Evolutionary conservation across 2,113 vertebrate species (phyloP).

Genomic region (Prionailurus viverrinus): DNA sequence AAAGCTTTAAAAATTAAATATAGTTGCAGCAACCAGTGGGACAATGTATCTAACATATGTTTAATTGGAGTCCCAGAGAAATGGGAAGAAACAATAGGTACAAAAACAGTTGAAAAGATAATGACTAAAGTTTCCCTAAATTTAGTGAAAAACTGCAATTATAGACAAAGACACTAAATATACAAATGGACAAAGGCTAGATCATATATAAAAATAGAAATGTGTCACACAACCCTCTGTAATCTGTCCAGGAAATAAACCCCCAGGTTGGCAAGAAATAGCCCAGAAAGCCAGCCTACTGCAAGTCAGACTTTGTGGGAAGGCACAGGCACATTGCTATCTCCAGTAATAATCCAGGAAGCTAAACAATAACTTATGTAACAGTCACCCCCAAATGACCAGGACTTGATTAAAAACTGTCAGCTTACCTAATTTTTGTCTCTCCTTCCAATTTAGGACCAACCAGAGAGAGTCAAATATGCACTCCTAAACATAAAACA

Average conservation of each 20-base stretch:
- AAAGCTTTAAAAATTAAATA: neutral
- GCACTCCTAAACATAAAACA: neutral
- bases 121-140: neutral
- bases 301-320: neutral
- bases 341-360: neutral
- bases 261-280: neutral
- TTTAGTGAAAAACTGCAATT: neutral
- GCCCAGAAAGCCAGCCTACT: neutral
- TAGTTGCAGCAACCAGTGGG: neutral
- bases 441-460: neutral
- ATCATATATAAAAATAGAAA: neutral
- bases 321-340: neutral
- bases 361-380: neutral
- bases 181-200: neutral
- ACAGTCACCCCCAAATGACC: neutral
- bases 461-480: neutral
- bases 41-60: neutral
- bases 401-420: neutral
- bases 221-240: neutral
- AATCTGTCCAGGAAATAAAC: neutral
- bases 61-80: neutral
- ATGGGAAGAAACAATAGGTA: neutral
- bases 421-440: neutral
- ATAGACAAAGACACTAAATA: neutral
- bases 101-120: neutral